A percentile compares a stretch with the other conserved stretches of the same genome.
Conservation (phyloP, 1,140 invertebrate genomes). For the Ceratina japonica region DNA sequence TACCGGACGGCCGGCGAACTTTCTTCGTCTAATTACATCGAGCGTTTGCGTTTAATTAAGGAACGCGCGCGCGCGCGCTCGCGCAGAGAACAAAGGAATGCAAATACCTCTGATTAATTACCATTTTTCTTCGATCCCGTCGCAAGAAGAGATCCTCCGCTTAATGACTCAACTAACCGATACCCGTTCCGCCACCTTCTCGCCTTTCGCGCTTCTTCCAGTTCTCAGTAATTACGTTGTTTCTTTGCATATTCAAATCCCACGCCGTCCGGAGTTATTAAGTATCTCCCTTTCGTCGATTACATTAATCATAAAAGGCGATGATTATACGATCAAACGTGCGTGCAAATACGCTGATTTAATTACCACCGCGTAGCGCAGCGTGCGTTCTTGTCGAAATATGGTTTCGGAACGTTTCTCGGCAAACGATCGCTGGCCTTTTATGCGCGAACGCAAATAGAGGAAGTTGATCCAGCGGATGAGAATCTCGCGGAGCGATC, state of each 20-base stretch:
- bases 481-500: slow-evolving; percentile 9
- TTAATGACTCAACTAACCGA: slow-evolving; percentile 26
- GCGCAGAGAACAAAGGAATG: slow-evolving; percentile 3
- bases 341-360: too few relatives aligned
- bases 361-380: too few relatives aligned
- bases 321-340: too few relatives aligned
- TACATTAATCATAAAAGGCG: too few relatives aligned
- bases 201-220: too few relatives aligned
- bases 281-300: too few relatives aligned
- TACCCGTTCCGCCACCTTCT: background rate
- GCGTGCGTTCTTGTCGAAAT: too few relatives aligned
- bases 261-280: too few relatives aligned
- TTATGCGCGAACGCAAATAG: background rate
- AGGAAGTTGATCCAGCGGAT: background rate
- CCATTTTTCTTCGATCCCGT: slow-evolving; percentile 10
- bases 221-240: background rate
- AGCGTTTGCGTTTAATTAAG: slow-evolving; percentile 6
- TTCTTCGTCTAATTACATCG: slow-evolving; percentile 5
- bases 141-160: background rate
- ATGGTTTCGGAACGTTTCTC: too few relatives aligned
- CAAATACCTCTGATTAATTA: slow-evolving; percentile 26
- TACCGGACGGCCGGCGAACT: background rate
- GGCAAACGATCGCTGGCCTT: too few relatives aligned
- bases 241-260: background rate
- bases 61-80: too few relatives aligned